Evolutionary conservation across 2,888 invertebrate species (phyloP).

Genomic region (Epiblema foenella): DNA sequence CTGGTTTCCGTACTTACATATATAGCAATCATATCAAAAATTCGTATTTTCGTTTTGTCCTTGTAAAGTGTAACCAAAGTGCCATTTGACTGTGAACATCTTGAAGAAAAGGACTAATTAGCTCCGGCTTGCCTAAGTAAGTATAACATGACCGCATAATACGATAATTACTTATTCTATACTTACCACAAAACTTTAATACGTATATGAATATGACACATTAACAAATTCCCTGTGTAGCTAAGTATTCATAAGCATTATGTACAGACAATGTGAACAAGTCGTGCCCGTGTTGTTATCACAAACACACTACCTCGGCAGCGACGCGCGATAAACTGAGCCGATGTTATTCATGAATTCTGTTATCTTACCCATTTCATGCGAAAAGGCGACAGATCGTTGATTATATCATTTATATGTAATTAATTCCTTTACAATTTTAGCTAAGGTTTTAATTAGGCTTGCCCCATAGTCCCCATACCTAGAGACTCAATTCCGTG

Average conservation of each 20-base stretch:
- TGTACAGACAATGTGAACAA: neutral
- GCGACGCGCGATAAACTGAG: slow-evolving; percentile 30
- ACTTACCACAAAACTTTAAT: no score
- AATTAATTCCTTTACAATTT: neutral
- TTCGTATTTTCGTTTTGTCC: no score
- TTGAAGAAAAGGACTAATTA: no score
- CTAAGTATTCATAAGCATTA: neutral
- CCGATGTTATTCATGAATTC: slow-evolving; percentile 6
- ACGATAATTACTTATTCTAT: no score
- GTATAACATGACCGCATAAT: no score
- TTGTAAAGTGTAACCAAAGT: no score
- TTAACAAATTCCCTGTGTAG: neutral
- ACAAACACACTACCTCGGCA: slow-evolving; percentile 23
- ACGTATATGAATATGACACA: neutral
- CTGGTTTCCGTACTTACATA: no score
- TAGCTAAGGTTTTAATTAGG: neutral
- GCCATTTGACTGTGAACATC: no score
- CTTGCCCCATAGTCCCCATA: no score
- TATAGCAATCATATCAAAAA: no score
- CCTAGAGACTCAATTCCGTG: no score
- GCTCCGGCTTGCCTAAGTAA: no score
- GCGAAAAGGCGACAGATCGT: slow-evolving; percentile 18
- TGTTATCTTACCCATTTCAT: slow-evolving; percentile 3
- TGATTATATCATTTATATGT: slow-evolving; percentile 27
- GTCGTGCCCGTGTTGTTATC: neutral